phyloP scores from a whole-genome alignment of 2,888 invertebrate species.

The Cephus pulcher region DNA sequence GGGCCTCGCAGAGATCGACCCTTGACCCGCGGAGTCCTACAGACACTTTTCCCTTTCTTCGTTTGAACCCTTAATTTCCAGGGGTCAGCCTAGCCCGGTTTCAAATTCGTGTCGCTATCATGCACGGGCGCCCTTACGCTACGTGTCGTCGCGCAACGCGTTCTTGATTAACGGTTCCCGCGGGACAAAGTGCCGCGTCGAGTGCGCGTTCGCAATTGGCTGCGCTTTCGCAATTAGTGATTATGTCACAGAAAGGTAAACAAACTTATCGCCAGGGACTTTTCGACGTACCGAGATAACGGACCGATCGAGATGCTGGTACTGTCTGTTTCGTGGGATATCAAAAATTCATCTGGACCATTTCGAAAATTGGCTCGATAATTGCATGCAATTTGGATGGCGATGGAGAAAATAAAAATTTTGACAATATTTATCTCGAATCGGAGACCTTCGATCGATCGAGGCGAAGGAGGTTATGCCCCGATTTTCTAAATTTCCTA shows the following conservation, averaged over 20 bases:
- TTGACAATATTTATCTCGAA: no score
- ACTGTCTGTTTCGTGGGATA: no score
- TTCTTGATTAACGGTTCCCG: neutral
- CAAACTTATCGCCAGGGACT: neutral
- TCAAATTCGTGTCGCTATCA: neutral
- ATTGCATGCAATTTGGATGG: no score
- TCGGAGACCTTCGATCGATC: neutral
- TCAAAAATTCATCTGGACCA: no score
- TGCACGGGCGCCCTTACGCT: neutral
- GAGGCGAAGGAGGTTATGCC: neutral
- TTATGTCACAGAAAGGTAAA: conserved; percentile 1
- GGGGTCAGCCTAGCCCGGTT: neutral
- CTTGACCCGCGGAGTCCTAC: neutral
- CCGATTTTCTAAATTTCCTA: neutral
- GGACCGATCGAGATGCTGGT: neutral
- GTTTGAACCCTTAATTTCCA: neutral
- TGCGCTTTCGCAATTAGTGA: neutral
- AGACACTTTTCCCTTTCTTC: neutral
- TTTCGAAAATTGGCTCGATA: no score
- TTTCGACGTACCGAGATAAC: neutral
- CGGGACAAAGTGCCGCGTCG: neutral
- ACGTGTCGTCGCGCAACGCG: neutral
- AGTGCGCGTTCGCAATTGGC: neutral
- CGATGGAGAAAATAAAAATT: no score
- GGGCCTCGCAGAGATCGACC: neutral